Base-by-base conservation (phyloP, 2,888 invertebrate genomes). In the Melieria crassipennis region DNA sequence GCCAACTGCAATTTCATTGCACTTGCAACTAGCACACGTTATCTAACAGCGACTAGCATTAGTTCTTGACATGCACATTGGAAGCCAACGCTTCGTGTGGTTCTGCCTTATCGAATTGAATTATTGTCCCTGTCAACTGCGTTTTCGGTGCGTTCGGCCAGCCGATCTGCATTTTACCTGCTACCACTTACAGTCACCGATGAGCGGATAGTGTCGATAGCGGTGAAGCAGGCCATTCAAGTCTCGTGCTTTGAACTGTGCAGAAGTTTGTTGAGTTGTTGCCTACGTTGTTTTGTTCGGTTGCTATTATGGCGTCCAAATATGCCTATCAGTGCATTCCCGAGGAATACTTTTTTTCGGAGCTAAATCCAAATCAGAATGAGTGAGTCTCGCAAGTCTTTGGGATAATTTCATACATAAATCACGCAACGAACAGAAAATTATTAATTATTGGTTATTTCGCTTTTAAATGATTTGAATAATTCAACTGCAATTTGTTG, bases 291-390 rank as follows among this genome's bases (percentile, higher is more conserved):
- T 30, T 65, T 65, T 10, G 30, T 55, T 5, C 42, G 50, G 46
- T 4, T 30, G 16, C 13, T 47, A 72, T 47, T 9, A 79, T 83
- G 83, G 73, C 75, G 65, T 82, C 80, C 1, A 83, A 83, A 74
- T 81, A 79, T 73, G 70, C 77, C 4, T 81, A 83, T 72, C 83
- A 82, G 70, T 64, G 77, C 46, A 77, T 80, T 69, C 75, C 78
- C 5, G 78, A 79, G 65, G 66, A 73, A 9, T 76, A 74, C 42
- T 65, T 69, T 56, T 65, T 73, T 47, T 30, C 30, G 30, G 30
- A 30, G 30, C 30, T 3, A 3, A 30, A 30, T 2, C 30, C 30
- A 30, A 30, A 30, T 30, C 30, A 30, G 30, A 30, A 30, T 30
- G 30, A 30, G 30, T 30, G 30, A 30, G 30, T 30, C 3, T 30